A percentile compares a stretch with the other conserved stretches of the same genome.
These are phyloP conservation scores for Rhynchopsitta pachyrhyncha DNA, from an alignment of 2,113 vertebrate species.

Conservation along the genomic window DNA sequence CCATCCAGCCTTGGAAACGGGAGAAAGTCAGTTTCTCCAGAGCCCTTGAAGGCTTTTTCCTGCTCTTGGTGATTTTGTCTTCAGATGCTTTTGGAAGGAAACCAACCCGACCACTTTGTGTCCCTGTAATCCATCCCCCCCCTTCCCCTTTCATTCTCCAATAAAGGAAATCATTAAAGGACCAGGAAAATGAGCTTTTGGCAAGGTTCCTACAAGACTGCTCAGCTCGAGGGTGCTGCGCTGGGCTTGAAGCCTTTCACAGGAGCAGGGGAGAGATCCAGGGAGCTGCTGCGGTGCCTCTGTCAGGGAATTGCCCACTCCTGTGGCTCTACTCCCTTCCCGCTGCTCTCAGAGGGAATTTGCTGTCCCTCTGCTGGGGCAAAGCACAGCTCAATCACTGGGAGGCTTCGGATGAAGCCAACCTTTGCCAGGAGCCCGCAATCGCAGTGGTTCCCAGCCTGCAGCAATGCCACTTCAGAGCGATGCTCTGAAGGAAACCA, in stretches of 20 bases:
- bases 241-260: fast-evolving
- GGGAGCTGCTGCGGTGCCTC: neutral
- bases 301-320: fast-evolving
- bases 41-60: neutral
- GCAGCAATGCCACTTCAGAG: neutral
- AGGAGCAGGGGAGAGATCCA: neutral
- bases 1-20: neutral
- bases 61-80: neutral
- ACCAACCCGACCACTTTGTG: neutral
- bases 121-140: neutral
- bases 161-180: slow-evolving; percentile 32
- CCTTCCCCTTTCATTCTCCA: neutral
- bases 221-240: neutral
- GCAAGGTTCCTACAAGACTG: neutral
- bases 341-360: fast-evolving
- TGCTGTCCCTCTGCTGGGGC: neutral
- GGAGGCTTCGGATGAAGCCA: neutral
- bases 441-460: neutral
- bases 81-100: neutral
- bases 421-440: neutral
- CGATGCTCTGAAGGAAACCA: neutral
- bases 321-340: neutral
- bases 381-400: neutral
- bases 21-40: neutral
- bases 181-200: neutral